Evolutionary conservation across 2,113 vertebrate genomes (phyloP).

Genomic region (Caretta caretta): DNA sequence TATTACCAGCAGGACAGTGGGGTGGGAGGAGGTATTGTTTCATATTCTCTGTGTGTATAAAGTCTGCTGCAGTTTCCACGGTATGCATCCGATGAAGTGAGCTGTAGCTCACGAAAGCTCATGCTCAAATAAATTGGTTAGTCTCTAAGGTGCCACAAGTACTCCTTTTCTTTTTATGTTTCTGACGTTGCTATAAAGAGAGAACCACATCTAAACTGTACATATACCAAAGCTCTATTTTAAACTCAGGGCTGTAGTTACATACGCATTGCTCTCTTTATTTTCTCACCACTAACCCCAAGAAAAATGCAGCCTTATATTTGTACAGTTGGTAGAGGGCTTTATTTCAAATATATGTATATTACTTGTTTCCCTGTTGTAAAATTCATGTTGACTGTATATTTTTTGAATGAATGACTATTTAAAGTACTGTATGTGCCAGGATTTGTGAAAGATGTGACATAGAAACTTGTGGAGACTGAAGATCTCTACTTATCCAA

Average conservation of each 20-base stretch:
- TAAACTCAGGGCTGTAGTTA: background rate
- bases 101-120: no score
- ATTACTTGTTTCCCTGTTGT: constrained; percentile 31
- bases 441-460: accelerated
- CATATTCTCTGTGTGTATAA: no score
- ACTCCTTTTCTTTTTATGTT: background rate
- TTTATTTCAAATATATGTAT: background rate
- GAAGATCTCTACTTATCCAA: background rate
- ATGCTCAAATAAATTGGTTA: no score
- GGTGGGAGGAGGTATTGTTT: no score
- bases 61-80: no score
- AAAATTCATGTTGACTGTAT: background rate
- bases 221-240: background rate
- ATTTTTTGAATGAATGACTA: background rate
- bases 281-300: constrained; percentile 45
- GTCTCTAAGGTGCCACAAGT: no score
- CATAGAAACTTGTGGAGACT: background rate
- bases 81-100: no score
- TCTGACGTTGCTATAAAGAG: constrained; percentile 21
- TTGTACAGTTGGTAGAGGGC: constrained; percentile 2
- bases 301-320: constrained; percentile 35
- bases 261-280: background rate
- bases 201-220: background rate
- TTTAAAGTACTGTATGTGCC: background rate
- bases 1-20: no score